Conservation (phyloP, 1,140 invertebrate species). For the Ericerus pela region DNA sequence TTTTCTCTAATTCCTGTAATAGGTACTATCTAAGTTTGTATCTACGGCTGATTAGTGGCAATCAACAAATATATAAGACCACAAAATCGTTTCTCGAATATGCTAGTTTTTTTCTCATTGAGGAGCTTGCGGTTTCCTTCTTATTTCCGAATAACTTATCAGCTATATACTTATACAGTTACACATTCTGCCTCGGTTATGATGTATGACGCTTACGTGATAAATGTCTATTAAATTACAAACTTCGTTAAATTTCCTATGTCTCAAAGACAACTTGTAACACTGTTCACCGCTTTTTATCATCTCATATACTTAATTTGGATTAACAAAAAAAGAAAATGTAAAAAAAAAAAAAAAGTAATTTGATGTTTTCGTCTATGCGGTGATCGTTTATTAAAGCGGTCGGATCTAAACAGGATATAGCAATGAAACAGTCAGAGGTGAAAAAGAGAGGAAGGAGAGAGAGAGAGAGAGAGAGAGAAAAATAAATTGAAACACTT, state of each 20-base stretch:
- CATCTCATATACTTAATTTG: slow-evolving; percentile 7
- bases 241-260: slow-evolving; percentile 9
- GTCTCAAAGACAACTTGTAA: not conserved
- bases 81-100: slow-evolving; percentile 11
- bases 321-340: slow-evolving; percentile 10
- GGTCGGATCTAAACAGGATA: slow-evolving; percentile 5
- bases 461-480: too few relatives aligned
- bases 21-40: not conserved
- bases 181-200: too few relatives aligned
- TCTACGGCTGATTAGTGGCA: slow-evolving; percentile 5
- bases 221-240: slow-evolving; percentile 12
- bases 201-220: slow-evolving; percentile 7
- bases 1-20: not conserved
- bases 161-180: too few relatives aligned
- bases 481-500: too few relatives aligned
- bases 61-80: slow-evolving; percentile 10
- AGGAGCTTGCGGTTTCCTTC: slow-evolving; percentile 8
- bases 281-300: slow-evolving; percentile 3
- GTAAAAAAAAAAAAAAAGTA: too few relatives aligned
- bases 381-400: slow-evolving; percentile 5
- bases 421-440: too few relatives aligned
- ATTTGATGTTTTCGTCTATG: slow-evolving; percentile 6
- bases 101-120: slow-evolving; percentile 7
- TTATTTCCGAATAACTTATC: not conserved
- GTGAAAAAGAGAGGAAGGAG: too few relatives aligned